Percentiles rank a stretch among this genome's conserved stretches.
Evolutionary conservation across 2,888 invertebrate genomes (phyloP).

Genomic region (Chloromyia formosa): DNA sequence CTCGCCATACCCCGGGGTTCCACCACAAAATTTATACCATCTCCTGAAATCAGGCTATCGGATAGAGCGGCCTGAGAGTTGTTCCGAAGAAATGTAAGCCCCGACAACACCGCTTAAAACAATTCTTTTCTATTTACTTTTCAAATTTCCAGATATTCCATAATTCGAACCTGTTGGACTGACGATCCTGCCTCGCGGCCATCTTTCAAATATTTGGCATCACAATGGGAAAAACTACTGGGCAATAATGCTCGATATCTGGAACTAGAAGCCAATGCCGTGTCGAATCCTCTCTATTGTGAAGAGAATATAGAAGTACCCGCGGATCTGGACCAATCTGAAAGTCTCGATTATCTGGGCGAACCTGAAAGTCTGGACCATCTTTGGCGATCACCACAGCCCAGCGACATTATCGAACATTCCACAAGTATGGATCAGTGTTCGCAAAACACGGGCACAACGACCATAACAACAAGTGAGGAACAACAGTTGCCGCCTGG

Average conservation of each 20-base stretch:
- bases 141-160: constrained; percentile 56
- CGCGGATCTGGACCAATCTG: constrained; percentile 53
- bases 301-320: too few species aligned
- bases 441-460: constrained; percentile 18
- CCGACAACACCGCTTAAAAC: not conserved
- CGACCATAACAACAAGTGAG: not conserved
- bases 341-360: constrained; percentile 53
- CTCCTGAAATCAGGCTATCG: constrained; percentile 79
- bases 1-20: constrained; percentile 83
- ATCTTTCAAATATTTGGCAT: constrained; percentile 68
- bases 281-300: constrained; percentile 75
- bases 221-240: constrained; percentile 74
- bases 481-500: constrained; percentile 53
- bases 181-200: constrained; percentile 71
- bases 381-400: constrained; percentile 60
- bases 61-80: constrained; percentile 81
- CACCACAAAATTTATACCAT: constrained; percentile 80
- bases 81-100: constrained; percentile 67
- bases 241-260: constrained; percentile 78
- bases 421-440: constrained; percentile 49
- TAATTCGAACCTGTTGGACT: constrained; percentile 71
- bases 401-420: constrained; percentile 54
- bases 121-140: not conserved
- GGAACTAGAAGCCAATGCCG: constrained; percentile 71
- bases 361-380: constrained; percentile 59